phyloP scores from a whole-genome alignment of 2,888 invertebrate species.

The Drosophila lacicola region DNA sequence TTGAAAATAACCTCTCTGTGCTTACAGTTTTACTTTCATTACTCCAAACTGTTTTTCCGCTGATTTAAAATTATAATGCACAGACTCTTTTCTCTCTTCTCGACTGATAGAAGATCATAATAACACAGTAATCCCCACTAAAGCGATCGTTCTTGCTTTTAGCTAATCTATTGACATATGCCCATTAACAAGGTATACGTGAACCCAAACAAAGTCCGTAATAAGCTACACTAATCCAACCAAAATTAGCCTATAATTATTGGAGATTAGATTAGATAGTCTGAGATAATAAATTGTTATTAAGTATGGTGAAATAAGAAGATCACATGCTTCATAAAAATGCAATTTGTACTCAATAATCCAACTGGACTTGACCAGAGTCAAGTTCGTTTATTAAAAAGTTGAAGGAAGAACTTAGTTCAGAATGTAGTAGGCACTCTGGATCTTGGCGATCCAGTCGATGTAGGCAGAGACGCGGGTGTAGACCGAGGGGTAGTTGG shows the following conservation, averaged over 20 bases:
- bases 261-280: neutral
- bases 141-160: neutral
- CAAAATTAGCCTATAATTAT: neutral
- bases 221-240: neutral
- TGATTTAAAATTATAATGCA: too few species aligned
- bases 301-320: neutral
- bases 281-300: neutral
- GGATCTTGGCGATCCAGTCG: slow-evolving; percentile 82
- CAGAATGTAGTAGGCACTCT: slow-evolving; percentile 71
- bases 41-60: too few species aligned
- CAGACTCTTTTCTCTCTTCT: too few species aligned
- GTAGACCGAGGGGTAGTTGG: slow-evolving; percentile 85
- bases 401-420: slow-evolving; percentile 39
- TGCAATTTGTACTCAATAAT: slow-evolving; percentile 3
- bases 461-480: slow-evolving; percentile 85
- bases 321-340: slow-evolving; percentile 15
- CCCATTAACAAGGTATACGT: neutral
- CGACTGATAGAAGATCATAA: too few species aligned
- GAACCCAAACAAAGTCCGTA: neutral
- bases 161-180: neutral
- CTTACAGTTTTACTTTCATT: too few species aligned
- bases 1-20: too few species aligned
- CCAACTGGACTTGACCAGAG: slow-evolving; percentile 8
- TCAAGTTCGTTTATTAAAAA: slow-evolving; percentile 36
- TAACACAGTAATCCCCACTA: neutral